Evolutionary conservation across 2,797 vertebrate genomes (phyloP), one percentile per base, ranked within the genome.

Genomic region (Cirrhinus molitorella): DNA sequence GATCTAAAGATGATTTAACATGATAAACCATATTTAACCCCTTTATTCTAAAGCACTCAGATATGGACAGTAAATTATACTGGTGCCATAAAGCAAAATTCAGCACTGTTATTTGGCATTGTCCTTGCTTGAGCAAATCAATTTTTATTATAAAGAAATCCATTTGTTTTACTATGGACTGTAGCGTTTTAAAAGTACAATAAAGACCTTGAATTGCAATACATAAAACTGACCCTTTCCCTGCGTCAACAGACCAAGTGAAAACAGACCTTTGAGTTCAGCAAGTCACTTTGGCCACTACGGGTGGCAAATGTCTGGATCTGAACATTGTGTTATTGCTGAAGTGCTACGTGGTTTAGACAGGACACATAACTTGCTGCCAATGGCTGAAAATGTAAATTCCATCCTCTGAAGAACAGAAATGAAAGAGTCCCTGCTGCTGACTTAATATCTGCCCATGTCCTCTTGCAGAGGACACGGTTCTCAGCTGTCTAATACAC

Each of bases 401-500:
- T 49, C 53, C 65, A 83, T 61, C 74, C 17, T 78, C 40, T 59
- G 25, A 43, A 49, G 40, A 68, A 40, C 19, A 70, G 74, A 51
- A 70, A 70, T 47, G 53, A 70, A 77, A 76, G 81, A 25, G 21
- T 70, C 40, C 16, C 25, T 49, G 51, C 65, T 40, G 47, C 61
- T 59, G 40, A 53, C 37, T 77, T 77, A 77, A 68, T 83, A 45
- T 57, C 25, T 61, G 34, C 47, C 37, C 14, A 0, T 67, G 49
- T 76, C 71, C 65, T 83, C 53, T 76, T 65, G 72, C 59, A 75
- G 23, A 81, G 34, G 47, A 53, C 79, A 55, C 16, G 3, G 55
- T 57, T 66, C 68, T 55, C n/a, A 49, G 81, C 47, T 70, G 65
- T 78, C 74, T 70, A 59, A 77, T 57, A 68, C 25, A 78, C 65